Base-by-base conservation (phyloP, 2,888 invertebrate species). In the Drosophila lacicola region DNA sequence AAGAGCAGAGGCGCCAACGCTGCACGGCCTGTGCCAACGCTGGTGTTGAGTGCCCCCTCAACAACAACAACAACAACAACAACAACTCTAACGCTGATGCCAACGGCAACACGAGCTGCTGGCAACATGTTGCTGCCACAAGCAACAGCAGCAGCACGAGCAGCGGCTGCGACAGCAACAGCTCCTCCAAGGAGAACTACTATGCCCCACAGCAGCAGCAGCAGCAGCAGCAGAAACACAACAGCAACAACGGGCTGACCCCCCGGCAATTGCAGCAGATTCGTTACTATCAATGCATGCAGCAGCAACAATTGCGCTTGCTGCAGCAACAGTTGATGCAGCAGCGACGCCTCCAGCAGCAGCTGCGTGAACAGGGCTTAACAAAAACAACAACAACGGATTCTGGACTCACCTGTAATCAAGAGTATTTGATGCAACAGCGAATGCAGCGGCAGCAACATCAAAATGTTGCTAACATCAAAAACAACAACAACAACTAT, bases 191-290 rank as follows among this genome's bases (percentile, higher is more conserved):
- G 64, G 91, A 91, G 74, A 91, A 91, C 51, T 89, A 71, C 54
- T 90, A 83, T 75, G 74, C 71, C 34, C 80, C 82, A 77, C 74
- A 88, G 5, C 80, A 58, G 33, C 58, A 80, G 46, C 82, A 88
- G 57, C 79, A 88, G 53, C 80, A 76, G 1, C 54, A 65, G 6
- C 69, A 66, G 70, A 34, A 71, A 6, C 49, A 71, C 4, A 19
- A 39, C 51, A 47, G 14, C 56, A 47, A 46, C 88, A 39, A 79
- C 79, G 88, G 96, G 0, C 47, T 82, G 21, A 84, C 75, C 8
- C 57, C 96, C 83, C 95, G 95, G 82, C 95, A 95, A 87, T 93
- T 94, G 78, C 95, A 92, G 73, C 90, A 95, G 87, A 91, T 94
- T 54, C 92, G 93, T 64, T 91, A 91, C 56, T 92, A 92, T 74